These are phyloP conservation scores for Folsomia manolachei DNA, from an alignment of 2,888 invertebrate genomes.

Conservation along the genomic window DNA sequence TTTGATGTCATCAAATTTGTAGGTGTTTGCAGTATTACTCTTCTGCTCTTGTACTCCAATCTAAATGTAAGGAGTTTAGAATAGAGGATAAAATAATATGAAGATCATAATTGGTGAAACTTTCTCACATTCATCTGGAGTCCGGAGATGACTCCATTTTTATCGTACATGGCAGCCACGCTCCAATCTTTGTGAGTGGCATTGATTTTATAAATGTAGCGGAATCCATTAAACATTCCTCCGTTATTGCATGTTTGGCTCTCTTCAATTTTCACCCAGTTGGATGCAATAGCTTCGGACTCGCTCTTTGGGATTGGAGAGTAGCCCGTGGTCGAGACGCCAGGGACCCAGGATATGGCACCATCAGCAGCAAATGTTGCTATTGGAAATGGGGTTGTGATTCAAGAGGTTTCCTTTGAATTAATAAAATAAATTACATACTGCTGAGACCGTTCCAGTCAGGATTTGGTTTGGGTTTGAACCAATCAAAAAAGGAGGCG, in stretches of 20 bases:
- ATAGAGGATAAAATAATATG: too few relatives aligned
- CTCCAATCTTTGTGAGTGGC: conserved; percentile 1
- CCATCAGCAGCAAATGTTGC: background rate
- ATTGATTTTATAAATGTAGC: conserved; percentile 4
- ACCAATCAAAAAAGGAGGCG: background rate
- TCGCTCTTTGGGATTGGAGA: background rate
- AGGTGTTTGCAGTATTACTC: background rate
- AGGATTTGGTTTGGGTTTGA: background rate
- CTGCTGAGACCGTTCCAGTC: background rate
- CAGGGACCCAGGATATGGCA: background rate
- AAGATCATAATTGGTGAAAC: too few relatives aligned
- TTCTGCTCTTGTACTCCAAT: background rate
- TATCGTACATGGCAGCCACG: conserved; percentile 10
- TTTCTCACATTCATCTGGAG: conserved; percentile 25
- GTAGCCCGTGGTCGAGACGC: background rate
- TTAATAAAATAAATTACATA: background rate
- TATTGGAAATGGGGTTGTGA: background rate
- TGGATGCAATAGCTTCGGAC: background rate
- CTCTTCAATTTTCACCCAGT: background rate
- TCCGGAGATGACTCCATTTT: conserved; percentile 25
- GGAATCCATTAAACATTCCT: conserved; percentile 18
- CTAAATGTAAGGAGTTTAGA: background rate
- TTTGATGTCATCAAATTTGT: background rate
- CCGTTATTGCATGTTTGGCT: conserved; percentile 1
- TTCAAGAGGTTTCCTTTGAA: background rate